Conservation (phyloP, 2,888 invertebrate genomes). For the Drosophila prolongata region DNA sequence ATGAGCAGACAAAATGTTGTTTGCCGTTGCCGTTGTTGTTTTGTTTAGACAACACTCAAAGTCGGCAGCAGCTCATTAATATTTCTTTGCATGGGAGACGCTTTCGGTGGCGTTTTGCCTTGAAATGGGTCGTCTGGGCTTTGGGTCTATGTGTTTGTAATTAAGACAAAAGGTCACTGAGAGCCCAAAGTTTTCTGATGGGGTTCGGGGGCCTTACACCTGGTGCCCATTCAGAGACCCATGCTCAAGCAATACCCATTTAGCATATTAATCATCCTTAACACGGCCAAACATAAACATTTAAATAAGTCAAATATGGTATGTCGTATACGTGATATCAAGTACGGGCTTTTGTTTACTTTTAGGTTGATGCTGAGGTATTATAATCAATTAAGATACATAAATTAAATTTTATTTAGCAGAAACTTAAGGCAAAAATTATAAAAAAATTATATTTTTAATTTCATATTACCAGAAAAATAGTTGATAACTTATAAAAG, state of each 20-base stretch:
- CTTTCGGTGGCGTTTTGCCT: constrained; percentile 35
- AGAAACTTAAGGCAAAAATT: no score
- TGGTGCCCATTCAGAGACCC: constrained; percentile 26
- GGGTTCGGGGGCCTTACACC: constrained; percentile 10
- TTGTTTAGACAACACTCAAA: constrained; percentile 39
- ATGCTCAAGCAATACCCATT: constrained; percentile 28
- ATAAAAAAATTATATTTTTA: no score
- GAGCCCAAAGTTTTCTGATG: background rate
- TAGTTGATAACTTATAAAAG: no score
- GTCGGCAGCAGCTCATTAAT: constrained; percentile 42
- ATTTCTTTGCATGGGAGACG: constrained; percentile 38
- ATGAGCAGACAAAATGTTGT: constrained; percentile 34
- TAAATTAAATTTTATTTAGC: no score
- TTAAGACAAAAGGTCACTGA: constrained; percentile 49
- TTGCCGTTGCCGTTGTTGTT: constrained; percentile 12
- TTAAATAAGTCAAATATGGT: constrained; percentile 24
- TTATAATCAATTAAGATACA: no score
- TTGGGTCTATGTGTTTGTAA: constrained; percentile 24
- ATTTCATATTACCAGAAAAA: no score
- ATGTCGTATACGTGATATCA: constrained; percentile 30
- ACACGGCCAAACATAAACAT: constrained; percentile 14
- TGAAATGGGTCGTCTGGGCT: constrained; percentile 31
- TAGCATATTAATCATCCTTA: constrained; percentile 44
- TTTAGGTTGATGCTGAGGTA: background rate
- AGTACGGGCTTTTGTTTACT: constrained; percentile 9